These are phyloP conservation scores for Ophion costatus DNA, from an alignment of 2,888 invertebrate genomes.

Conservation along the genomic window DNA sequence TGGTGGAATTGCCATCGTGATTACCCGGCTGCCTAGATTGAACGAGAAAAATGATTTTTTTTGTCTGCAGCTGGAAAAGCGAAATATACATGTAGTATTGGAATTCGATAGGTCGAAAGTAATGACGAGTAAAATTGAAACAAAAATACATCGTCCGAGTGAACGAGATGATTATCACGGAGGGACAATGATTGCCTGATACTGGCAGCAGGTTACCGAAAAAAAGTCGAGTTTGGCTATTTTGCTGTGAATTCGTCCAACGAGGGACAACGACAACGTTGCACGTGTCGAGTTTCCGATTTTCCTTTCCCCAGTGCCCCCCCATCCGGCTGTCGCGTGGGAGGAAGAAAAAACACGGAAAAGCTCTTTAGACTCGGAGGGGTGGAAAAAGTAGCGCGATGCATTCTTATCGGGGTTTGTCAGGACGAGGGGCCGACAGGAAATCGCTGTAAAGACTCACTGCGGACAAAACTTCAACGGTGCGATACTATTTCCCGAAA, in stretches of 20 bases:
- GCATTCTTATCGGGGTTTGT: constrained; percentile 28
- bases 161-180: no score
- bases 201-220: no score
- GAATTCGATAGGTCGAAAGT: no score
- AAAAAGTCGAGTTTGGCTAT: no score
- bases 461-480: constrained; percentile 14
- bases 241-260: background rate
- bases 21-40: constrained; percentile 23
- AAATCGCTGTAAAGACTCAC: constrained; percentile 7
- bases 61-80: background rate
- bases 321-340: background rate
- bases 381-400: constrained; percentile 13
- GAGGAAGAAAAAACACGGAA: constrained; percentile 38
- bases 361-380: constrained; percentile 37
- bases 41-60: background rate
- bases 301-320: background rate
- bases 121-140: no score
- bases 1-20: constrained; percentile 17
- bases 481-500: constrained; percentile 11
- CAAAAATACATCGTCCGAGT: no score
- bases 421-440: constrained; percentile 16
- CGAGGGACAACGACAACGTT: background rate
- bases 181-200: no score
- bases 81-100: background rate
- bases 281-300: constrained; percentile 26